Conservation (phyloP, 1,140 invertebrate genomes). For the Acyrthosiphon pisum region DNA sequence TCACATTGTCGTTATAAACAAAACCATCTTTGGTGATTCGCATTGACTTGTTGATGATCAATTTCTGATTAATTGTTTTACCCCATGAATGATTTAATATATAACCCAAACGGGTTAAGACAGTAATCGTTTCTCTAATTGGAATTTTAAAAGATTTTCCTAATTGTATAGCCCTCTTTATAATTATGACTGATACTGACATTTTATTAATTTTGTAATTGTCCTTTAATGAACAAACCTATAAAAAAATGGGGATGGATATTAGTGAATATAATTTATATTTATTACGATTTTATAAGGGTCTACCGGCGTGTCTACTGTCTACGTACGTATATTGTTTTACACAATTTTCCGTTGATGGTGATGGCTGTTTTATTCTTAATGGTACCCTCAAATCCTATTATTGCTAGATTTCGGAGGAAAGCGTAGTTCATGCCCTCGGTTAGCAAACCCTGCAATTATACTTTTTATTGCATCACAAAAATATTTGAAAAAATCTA, state of each 20-base stretch:
- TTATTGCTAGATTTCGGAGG: constrained; percentile 36
- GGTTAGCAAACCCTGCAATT: constrained; percentile 19
- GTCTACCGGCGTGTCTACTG: not conserved
- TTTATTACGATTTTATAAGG: not conserved
- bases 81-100: constrained; percentile 41
- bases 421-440: constrained; percentile 42
- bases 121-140: not conserved
- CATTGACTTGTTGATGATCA: not conserved
- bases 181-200: not conserved
- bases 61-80: not conserved
- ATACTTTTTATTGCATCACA: not conserved
- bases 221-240: constrained; percentile 26
- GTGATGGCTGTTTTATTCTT: constrained; percentile 31
- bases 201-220: constrained; percentile 10
- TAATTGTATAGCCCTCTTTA: constrained; percentile 4
- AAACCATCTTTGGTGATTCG: not conserved
- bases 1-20: not conserved
- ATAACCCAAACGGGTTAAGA: constrained; percentile 40
- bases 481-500: not conserved
- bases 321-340: constrained; percentile 16
- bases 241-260: not conserved
- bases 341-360: constrained; percentile 35
- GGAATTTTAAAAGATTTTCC: not conserved
- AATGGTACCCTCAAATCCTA: constrained; percentile 21
- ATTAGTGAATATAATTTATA: not conserved